Evolutionary conservation across 1,140 invertebrate species (phyloP), one percentile per base, ranked within the genome.

Genomic region (Coelopa frigida): DNA sequence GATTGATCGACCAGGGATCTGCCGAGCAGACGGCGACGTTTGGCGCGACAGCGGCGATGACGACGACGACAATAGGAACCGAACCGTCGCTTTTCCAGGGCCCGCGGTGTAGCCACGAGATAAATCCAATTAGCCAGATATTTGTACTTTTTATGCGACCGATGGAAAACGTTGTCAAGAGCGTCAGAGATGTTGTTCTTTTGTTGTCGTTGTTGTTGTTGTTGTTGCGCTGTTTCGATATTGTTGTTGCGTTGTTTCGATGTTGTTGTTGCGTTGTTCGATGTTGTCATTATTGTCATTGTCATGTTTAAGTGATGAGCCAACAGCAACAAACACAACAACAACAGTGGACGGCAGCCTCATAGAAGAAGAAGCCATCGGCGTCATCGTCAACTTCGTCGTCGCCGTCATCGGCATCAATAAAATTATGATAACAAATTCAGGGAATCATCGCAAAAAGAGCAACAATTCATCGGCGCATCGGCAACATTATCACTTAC

Each of bases 401-500:
- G n/a, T n/a, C n/a, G n/a, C 21, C 20, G 37, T 18, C 32, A 48
- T 43, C 39, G 56, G 57, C 61, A 58, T 63, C 59, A 65, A 65
- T 65, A 65, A 65, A 65, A 60, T 65, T 65, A 65, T 65, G 62
- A 56, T 65, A 65, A 65, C 59, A 58, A 65, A 65, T 50, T 50
- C 49, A 46, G 27, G 26, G 39, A 17, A 36, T 20, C 18, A 36
- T 17, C 11, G 15, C 14, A 36, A 36, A 18, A 36, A 17, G 12
- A 36, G 21, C 35, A 37, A 37, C 14, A 37, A 17, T 15, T 7
- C 22, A 40, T 32, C 36, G 14, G 32, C n/a, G 32, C 45, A 46
- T 48, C 36, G 56, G 58, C 63, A 63, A 58, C 58, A 66, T 62
- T 63, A 61, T 57, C 59, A 79, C 79, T 80, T 73, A 81, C 79